These are phyloP conservation scores for Oscheius sp. DNA, from an alignment of 1,140 invertebrate genomes.

Conservation along the genomic window DNA sequence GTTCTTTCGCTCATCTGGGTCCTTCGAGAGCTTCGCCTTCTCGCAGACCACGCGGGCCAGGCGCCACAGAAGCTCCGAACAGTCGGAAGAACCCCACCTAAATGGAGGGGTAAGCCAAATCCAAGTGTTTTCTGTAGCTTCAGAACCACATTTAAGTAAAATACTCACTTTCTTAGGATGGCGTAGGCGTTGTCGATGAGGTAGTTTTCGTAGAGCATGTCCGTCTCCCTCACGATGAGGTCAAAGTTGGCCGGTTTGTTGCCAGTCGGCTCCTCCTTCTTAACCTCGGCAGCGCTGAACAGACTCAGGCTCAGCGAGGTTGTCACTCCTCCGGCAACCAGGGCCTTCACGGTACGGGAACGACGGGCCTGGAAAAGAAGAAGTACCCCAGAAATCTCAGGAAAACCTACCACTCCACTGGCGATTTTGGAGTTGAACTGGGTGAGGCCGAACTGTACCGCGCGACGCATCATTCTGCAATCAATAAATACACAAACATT, in stretches of 20 bases:
- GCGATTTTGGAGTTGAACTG: no score
- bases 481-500: no score
- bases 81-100: conserved; percentile 18
- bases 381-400: no score
- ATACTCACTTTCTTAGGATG: conserved; percentile 48
- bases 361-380: no score
- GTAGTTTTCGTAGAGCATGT: conserved; percentile 57
- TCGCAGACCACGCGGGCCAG: conserved; percentile 57
- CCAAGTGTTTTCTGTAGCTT: conserved; percentile 28
- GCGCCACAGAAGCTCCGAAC: conserved; percentile 53
- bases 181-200: conserved; percentile 58
- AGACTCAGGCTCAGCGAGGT: conserved; percentile 3
- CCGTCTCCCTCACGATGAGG: conserved; percentile 50
- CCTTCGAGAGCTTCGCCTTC: conserved; percentile 49
- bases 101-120: neutral
- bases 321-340: conserved; percentile 10
- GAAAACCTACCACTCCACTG: no score
- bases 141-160: conserved; percentile 9
- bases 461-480: no score
- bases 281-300: neutral
- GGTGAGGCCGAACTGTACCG: no score
- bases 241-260: conserved; percentile 29
- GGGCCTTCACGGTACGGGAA: no score
- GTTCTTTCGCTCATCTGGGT: conserved; percentile 47
- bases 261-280: neutral